phyloP scores from a whole-genome alignment of 2,113 vertebrate species.

The Mesocricetus auratus region DNA sequence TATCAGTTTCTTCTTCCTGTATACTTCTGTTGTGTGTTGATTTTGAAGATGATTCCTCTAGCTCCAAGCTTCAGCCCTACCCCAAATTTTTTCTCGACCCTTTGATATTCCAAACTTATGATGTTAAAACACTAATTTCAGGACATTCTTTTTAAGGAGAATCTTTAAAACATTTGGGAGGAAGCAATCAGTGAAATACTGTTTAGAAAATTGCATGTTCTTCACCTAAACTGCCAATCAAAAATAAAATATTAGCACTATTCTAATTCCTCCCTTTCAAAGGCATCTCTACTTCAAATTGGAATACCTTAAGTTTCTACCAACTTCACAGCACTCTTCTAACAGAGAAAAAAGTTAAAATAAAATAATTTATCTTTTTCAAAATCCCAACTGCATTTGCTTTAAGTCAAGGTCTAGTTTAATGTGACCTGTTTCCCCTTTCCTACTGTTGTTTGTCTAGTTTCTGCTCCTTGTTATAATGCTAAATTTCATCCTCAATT shows the following conservation, averaged over 20 bases:
- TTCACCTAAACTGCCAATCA: background rate
- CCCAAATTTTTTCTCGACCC: background rate
- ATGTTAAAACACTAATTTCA: background rate
- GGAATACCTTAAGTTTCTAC: background rate
- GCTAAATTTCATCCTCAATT: background rate
- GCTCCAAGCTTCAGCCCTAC: background rate
- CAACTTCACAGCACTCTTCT: background rate
- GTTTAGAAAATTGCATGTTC: conserved; percentile 38
- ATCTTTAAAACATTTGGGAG: background rate
- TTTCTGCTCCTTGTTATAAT: background rate
- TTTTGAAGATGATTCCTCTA: background rate
- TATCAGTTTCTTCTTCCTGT: background rate
- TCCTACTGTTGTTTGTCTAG: background rate
- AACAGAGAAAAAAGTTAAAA: background rate
- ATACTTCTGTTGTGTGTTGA: background rate
- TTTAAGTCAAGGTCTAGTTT: background rate
- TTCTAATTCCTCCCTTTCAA: background rate
- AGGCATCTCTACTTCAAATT: background rate
- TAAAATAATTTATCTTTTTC: background rate
- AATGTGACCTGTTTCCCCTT: conserved; percentile 38
- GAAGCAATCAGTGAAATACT: background rate
- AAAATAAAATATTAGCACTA: conserved; percentile 16
- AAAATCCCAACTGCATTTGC: background rate
- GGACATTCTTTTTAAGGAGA: background rate
- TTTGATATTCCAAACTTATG: background rate